Evolutionary conservation across 1,140 invertebrate species (phyloP).

Genomic region (Aporrectodea caliginosa): DNA sequence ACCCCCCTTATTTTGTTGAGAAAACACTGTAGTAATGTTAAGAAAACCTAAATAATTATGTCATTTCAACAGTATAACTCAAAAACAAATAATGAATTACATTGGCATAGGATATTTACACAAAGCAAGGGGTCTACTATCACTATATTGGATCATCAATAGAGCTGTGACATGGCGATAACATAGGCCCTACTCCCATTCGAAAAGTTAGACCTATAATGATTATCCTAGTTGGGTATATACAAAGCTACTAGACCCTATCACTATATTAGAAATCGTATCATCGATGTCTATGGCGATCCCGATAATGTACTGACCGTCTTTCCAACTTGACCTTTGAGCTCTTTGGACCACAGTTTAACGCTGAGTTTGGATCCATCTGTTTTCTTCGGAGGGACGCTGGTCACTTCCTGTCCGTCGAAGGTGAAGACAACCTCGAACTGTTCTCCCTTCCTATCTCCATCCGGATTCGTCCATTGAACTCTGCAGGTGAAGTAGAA

Average conservation of each 20-base stretch:
- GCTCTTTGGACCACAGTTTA: background rate
- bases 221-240: no score
- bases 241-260: background rate
- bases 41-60: no score
- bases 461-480: background rate
- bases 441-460: background rate
- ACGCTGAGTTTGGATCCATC: background rate
- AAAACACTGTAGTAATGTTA: no score
- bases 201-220: no score
- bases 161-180: no score
- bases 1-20: no score
- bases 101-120: background rate
- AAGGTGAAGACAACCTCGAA: background rate
- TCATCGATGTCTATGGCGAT: background rate
- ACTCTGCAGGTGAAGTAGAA: background rate
- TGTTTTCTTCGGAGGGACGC: background rate
- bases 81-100: background rate
- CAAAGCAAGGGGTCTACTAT: no score
- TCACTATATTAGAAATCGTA: background rate
- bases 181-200: no score
- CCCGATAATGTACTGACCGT: background rate
- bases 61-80: no score
- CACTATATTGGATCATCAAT: no score
- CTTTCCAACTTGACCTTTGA: background rate
- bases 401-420: background rate